Evolutionary conservation across 92 coral and sea anemone genomes (phyloP).

Genomic region (Meandrina meandrites): DNA sequence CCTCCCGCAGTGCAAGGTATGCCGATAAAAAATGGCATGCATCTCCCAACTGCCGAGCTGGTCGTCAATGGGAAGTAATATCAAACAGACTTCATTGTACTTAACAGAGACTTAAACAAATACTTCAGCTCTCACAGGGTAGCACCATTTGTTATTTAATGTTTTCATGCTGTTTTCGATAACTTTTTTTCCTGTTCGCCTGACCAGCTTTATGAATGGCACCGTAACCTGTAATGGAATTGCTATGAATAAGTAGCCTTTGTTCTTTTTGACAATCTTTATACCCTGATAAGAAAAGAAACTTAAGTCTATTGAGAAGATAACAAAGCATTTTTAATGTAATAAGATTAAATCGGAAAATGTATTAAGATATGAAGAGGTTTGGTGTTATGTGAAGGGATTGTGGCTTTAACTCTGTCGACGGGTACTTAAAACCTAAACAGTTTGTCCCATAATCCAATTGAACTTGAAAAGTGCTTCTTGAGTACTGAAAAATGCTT

Average conservation of each 20-base stretch:
- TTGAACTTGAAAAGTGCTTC: neutral
- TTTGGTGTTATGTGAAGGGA: neutral
- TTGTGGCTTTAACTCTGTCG: neutral
- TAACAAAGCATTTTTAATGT: slow-evolving; percentile 34
- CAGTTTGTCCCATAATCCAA: neutral
- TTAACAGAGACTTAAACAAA: neutral
- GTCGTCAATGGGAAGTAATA: neutral
- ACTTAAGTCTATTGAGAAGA: neutral
- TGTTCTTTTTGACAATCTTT: slow-evolving; percentile 15
- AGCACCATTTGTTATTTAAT: neutral
- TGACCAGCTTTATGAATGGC: slow-evolving; percentile 20
- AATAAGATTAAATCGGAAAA: neutral
- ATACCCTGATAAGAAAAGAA: slow-evolving; percentile 16
- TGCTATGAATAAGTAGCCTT: neutral
- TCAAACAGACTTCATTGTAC: neutral
- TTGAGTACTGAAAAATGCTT: neutral
- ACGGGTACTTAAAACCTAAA: neutral
- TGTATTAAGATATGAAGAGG: neutral
- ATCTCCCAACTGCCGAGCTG: slow-evolving; percentile 12
- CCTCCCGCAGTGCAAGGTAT: slow-evolving; percentile 34
- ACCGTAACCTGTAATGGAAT: neutral
- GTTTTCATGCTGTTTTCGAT: slow-evolving; percentile 3
- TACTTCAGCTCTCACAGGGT: neutral
- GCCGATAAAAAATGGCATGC: slow-evolving; percentile 17
- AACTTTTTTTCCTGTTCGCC: neutral